Base-by-base conservation (phyloP, 2,888 invertebrate species). In the Noctua janthe region DNA sequence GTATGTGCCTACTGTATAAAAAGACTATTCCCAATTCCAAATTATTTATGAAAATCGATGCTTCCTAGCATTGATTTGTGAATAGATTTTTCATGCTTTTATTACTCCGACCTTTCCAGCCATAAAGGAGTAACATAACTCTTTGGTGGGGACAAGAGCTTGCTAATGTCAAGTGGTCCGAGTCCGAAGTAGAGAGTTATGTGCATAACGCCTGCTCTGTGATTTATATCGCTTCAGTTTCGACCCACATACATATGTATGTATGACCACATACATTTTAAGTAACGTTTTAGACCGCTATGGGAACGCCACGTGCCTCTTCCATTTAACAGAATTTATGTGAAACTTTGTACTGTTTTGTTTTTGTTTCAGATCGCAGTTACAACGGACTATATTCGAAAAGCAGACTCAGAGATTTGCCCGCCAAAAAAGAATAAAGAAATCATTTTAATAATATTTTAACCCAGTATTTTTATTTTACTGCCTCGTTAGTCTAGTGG, bases 151-250 rank as follows among this genome's bases (percentile, higher is more conserved):
- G 91, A 93, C 92, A 93, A 92, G 94, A 92, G 94, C 94, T 94
- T 93, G 94, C 93, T 94, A 94, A 95, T 94, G 95, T 95, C 95
- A 94, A 95, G 95, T 94, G 94, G 95, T 92, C 94, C 95, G 93
- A 80, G 76, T 83, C 88, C 85, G 89, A 92, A 91, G 92, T 93
- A 91, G 93, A 95, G 96, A 96, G 94, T 95, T 95, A 96, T 95
- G 94, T 94, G 94, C 94, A 95, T 94, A 94, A 94, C 94, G 95
- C 94, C 93, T 94, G 94, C 92, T 92, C 94, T 93, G 92, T 95
- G 96, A 96, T 96, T 95, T 96, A 96, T 95, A 90, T 94, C 91
- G 91, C 91, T 93, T 91, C 92, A 93, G 93, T 94, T 94, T 92
- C 93, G 90, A 88, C 92, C 94, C 93, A 91, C 93, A 94, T 94